phyloP scores from a whole-genome alignment of 2,888 invertebrate genomes.

The Gisinianus flammeolus region DNA sequence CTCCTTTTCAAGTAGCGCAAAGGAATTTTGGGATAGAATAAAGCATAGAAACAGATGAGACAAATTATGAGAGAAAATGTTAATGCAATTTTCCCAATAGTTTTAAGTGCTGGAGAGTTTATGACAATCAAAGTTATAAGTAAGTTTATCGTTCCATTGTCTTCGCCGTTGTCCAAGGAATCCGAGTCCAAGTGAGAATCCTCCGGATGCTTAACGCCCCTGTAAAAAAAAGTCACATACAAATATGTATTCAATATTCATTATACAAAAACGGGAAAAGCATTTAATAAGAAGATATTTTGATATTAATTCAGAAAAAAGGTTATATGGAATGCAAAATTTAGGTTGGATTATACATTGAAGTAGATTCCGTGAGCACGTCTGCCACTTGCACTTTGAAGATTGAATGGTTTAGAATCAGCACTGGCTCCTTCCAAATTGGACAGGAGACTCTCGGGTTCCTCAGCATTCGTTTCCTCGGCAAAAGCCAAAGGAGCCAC shows the following conservation, averaged over 20 bases:
- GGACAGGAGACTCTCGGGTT: constrained; percentile 52
- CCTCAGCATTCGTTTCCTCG: constrained; percentile 46
- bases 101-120: constrained; percentile 7
- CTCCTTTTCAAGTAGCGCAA: not conserved
- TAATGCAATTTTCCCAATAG: constrained; percentile 13
- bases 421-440: constrained; percentile 46
- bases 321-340: not conserved
- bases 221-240: too few relatives aligned
- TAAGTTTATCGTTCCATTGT: constrained; percentile 14
- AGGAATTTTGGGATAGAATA: constrained; percentile 21
- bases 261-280: too few relatives aligned
- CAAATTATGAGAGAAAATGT: not conserved
- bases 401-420: constrained; percentile 53
- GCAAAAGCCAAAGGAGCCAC: constrained; percentile 47
- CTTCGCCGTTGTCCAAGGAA: not conserved
- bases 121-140: not conserved
- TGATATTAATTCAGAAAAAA: too few relatives aligned
- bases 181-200: not conserved
- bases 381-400: constrained; percentile 49
- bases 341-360: constrained; percentile 25
- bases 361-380: constrained; percentile 55
- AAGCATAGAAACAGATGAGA: constrained; percentile 14
- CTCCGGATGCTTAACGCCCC: constrained; percentile 44
- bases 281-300: too few relatives aligned
- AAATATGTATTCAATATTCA: too few relatives aligned